Conservation (phyloP, 2,113 vertebrate species). For the Strix aluco region DNA sequence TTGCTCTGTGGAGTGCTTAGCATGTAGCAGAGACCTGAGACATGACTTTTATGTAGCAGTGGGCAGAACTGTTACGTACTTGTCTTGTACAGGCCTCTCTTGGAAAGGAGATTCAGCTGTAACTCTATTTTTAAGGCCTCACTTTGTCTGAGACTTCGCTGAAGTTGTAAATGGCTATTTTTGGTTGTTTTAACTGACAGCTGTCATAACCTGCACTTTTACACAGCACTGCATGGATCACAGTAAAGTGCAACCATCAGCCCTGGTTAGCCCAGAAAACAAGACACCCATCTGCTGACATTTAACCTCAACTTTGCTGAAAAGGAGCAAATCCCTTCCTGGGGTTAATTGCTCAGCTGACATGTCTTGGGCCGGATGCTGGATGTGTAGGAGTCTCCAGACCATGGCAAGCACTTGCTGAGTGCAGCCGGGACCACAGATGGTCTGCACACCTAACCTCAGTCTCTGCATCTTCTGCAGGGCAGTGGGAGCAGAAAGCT, state of each 20-base stretch:
- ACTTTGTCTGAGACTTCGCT: background rate
- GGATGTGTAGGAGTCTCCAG: background rate
- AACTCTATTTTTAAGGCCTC: background rate
- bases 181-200: background rate
- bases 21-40: accelerated
- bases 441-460: accelerated
- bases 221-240: accelerated
- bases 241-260: background rate
- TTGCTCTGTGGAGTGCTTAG: accelerated
- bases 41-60: background rate
- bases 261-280: background rate
- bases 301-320: background rate
- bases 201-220: background rate
- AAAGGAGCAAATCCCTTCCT: background rate
- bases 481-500: background rate
- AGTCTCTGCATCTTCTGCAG: background rate
- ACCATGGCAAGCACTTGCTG: accelerated
- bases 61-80: background rate
- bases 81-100: background rate
- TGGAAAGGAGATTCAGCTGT: background rate
- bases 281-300: background rate
- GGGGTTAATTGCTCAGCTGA: background rate
- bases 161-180: background rate
- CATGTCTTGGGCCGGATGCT: background rate
- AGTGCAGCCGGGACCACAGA: accelerated